Evolutionary conservation across 2,797 vertebrate species (phyloP), one percentile per base, ranked within the genome.

Genomic region (Halcyon badia): DNA sequence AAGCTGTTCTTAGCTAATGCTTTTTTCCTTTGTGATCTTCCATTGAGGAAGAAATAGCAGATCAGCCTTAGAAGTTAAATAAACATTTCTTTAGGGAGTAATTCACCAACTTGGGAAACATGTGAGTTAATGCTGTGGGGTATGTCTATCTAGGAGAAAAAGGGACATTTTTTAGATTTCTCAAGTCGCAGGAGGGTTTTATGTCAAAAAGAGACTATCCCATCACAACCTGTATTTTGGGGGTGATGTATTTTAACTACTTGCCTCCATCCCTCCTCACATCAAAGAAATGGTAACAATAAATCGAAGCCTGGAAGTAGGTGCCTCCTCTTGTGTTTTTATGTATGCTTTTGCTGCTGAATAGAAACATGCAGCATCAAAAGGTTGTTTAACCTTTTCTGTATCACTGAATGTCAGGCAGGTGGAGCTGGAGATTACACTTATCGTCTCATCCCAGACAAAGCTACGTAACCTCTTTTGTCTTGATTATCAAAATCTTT

Each of bases 371-470:
- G 17, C 25, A 56, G 33, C 44, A 71, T 90, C 28, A 84, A 75
- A 96, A 95, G 81, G 56, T 58, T 90, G 46, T 90, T 79, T 58
- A 94, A 58, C 49, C 72, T 93, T 94, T 88, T 78, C 56, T 65
- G 11, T 95, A 75, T 96, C 69, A 18, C 39, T 81, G 75, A 95
- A 58, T 87, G 87, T 51, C 91, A 93, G 61, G 46, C 65, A 9
- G 54, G 33, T 95, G 96, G 57, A 75, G 77, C 37, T n/a, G 78
- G 94, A 94, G 97, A 97, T 97, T 96, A 58, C 48, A 17, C 12
- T 95, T 97, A 96, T 87, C 81, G 2, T 92, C 83, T 91, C 83
- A 78, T 69, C 87, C 86, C 96, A 97, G 94, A 58, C 79, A 78
- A 90, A 94, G 82, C 49, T 60, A 52, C 28, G 5, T 79, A 86